Evolutionary conservation across 2,113 vertebrate species (phyloP).

Genomic region (Aspidoscelis tigris): DNA sequence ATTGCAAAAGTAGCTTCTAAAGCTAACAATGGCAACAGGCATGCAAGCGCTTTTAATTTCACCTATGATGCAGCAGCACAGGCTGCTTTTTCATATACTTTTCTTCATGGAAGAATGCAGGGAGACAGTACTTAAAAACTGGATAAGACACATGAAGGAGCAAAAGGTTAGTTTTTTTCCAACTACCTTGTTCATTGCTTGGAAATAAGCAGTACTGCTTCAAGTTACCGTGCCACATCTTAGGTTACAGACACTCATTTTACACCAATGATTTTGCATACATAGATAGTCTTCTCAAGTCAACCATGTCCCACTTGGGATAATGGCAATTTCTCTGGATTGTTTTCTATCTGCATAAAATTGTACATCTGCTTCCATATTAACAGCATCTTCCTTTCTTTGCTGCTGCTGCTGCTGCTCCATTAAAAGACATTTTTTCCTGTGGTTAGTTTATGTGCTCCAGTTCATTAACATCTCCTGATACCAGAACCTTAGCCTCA

Average conservation of each 20-base stretch:
- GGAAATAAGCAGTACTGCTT: background rate
- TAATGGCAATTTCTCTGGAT: background rate
- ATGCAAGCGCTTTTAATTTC: background rate
- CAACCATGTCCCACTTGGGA: background rate
- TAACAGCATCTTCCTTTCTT: constrained; percentile 41
- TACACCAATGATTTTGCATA: rapidly evolving
- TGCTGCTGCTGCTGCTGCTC: constrained; percentile 26
- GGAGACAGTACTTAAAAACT: rapidly evolving
- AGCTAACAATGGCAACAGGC: background rate
- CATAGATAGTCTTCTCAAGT: rapidly evolving
- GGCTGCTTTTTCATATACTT: background rate
- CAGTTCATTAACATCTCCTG: constrained; percentile 74
- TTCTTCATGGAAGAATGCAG: background rate
- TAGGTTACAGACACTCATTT: background rate
- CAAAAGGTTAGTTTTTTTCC: background rate
- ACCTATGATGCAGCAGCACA: background rate
- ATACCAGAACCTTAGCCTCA: constrained; percentile 74
- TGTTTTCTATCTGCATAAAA: background rate
- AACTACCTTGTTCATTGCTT: rapidly evolving
- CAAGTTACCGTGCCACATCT: background rate
- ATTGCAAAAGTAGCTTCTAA: background rate
- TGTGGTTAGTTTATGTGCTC: constrained; percentile 71
- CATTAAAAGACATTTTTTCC: constrained; percentile 48
- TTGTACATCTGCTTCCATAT: constrained; percentile 35
- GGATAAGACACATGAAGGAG: background rate